Conservation (phyloP, 2,888 invertebrate genomes). For the Hanleya hanleyi region DNA sequence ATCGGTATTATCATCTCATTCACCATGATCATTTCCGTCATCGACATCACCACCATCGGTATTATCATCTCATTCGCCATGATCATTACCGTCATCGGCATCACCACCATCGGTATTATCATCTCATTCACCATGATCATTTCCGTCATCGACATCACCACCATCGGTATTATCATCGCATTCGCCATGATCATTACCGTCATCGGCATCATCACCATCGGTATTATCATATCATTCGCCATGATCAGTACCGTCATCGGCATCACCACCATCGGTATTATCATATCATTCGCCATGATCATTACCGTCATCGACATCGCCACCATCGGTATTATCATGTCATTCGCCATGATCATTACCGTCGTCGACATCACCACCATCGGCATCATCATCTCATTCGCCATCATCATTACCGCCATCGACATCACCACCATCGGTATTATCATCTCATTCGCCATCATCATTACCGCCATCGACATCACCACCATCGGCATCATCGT, state of each 20-base stretch:
- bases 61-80: neutral
- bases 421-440: neutral
- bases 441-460: neutral
- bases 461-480: neutral
- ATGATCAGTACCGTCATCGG: neutral
- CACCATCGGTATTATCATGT: neutral
- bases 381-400: constrained; percentile 2
- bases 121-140: neutral
- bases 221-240: neutral
- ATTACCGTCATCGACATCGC: neutral
- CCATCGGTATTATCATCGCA: neutral
- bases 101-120: neutral
- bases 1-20: neutral
- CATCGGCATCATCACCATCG: neutral
- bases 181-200: neutral
- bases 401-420: constrained; percentile 1
- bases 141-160: neutral
- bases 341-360: neutral
- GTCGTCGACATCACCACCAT: constrained; percentile 1
- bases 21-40: neutral
- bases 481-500: neutral
- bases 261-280: neutral
- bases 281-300: neutral
- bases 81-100: neutral
- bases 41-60: neutral